Percentiles rank a stretch among this genome's conserved stretches.
Conservation (phyloP, 2,888 invertebrate species). For the Cremastinae sp. region DNA sequence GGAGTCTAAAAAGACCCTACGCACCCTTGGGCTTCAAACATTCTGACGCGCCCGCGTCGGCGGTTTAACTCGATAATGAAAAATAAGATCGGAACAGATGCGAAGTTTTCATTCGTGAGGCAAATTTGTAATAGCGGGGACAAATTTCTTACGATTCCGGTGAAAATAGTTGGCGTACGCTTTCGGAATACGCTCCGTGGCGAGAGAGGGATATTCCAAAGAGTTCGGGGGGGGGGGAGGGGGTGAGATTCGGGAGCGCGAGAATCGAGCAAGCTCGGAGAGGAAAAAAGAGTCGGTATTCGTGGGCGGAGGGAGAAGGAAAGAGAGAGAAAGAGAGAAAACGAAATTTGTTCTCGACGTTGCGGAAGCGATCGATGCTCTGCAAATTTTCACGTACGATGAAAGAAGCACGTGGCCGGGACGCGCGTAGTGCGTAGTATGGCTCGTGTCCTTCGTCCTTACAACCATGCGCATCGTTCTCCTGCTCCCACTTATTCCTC, state of each 20-base stretch:
- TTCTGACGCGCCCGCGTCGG: too few relatives aligned
- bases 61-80: too few relatives aligned
- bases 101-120: background rate
- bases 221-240: slow-evolving; percentile 49
- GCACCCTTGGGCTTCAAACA: too few relatives aligned
- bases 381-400: slow-evolving; percentile 71
- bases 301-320: slow-evolving; percentile 42
- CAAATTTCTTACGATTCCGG: slow-evolving; percentile 22
- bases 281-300: slow-evolving; percentile 47
- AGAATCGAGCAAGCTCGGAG: slow-evolving; percentile 59
- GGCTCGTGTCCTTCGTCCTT: slow-evolving; percentile 54
- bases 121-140: background rate
- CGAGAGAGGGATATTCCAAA: slow-evolving; percentile 50
- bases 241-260: slow-evolving; percentile 56
- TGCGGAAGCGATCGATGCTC: slow-evolving; percentile 73
- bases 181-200: slow-evolving; percentile 48
- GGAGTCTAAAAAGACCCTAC: too few relatives aligned
- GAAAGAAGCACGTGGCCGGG: slow-evolving; percentile 70
- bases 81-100: too few relatives aligned
- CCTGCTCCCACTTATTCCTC: slow-evolving; percentile 13
- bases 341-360: slow-evolving; percentile 61
- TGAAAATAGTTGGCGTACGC: slow-evolving; percentile 17
- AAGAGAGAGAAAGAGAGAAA: slow-evolving; percentile 53
- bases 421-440: slow-evolving; percentile 55
- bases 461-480: slow-evolving; percentile 50